Conservation (phyloP, 2,888 invertebrate genomes). For the Schrankia costaestrigalis region DNA sequence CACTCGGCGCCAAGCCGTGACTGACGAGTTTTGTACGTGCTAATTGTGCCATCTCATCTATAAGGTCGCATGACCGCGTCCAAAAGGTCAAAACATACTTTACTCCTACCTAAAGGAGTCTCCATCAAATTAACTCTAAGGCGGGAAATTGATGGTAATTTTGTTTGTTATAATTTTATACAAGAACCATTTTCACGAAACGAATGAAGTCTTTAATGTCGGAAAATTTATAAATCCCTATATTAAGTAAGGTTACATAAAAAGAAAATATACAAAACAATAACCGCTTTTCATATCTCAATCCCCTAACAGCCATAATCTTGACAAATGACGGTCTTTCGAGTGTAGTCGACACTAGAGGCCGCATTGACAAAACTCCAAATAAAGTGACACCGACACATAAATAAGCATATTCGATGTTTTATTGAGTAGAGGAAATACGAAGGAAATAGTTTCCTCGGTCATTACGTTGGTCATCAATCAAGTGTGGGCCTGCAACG, state of each 20-base stretch:
- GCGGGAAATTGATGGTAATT: constrained; percentile 18
- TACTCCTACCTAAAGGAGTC: constrained; percentile 27
- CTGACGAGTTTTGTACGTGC: constrained; percentile 68
- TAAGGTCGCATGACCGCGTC: constrained; percentile 36
- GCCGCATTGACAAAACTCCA: constrained; percentile 72
- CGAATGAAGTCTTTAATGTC: too few species aligned
- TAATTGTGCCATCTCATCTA: constrained; percentile 61
- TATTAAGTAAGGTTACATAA: constrained; percentile 37
- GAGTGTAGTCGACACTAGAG: constrained; percentile 68
- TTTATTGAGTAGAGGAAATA: constrained; percentile 79
- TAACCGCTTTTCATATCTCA: constrained; percentile 75
- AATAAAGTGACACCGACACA: constrained; percentile 73
- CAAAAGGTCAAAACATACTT: constrained; percentile 35
- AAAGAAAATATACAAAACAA: constrained; percentile 73
- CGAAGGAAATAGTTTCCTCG: constrained; percentile 77
- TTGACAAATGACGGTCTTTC: constrained; percentile 77
- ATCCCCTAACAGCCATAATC: constrained; percentile 74
- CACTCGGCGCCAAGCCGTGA: constrained; percentile 68
- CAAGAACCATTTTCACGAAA: neutral
- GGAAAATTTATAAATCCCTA: too few species aligned
- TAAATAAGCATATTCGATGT: constrained; percentile 78
- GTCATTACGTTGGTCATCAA: constrained; percentile 76
- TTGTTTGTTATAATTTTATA: constrained; percentile 10
- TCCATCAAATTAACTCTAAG: constrained; percentile 27
- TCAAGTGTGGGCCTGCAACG: constrained; percentile 59